Percentiles rank a stretch among this genome's conserved stretches.
Evolutionary conservation across 2,888 invertebrate genomes (phyloP).

Genomic region (Pinctada fucata): DNA sequence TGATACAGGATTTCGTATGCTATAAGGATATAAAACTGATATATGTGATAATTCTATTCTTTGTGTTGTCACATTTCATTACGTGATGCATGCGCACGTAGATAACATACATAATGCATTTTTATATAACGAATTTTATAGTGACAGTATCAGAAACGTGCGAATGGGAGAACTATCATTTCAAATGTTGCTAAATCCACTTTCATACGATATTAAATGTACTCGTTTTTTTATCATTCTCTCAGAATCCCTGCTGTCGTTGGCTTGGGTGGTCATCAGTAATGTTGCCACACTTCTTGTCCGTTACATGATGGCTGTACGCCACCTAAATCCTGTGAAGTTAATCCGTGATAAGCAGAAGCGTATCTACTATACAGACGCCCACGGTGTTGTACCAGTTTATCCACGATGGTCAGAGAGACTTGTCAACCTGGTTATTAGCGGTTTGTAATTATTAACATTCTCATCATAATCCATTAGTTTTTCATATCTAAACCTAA

Average conservation of each 20-base stretch:
- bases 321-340: slow-evolving; percentile 58
- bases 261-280: neutral
- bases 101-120: too few species aligned
- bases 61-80: too few species aligned
- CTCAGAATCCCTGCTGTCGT: neutral
- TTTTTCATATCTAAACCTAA: neutral
- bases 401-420: slow-evolving; percentile 53
- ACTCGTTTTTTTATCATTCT: too few species aligned
- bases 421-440: slow-evolving; percentile 52
- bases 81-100: too few species aligned
- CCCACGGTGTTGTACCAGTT: slow-evolving; percentile 50
- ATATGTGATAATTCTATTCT: too few species aligned
- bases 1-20: too few species aligned
- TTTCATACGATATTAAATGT: too few species aligned
- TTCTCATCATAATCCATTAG: neutral
- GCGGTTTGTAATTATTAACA: slow-evolving; percentile 42
- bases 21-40: too few species aligned
- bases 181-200: too few species aligned
- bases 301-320: neutral
- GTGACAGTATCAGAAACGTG: too few species aligned
- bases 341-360: slow-evolving; percentile 55
- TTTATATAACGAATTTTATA: too few species aligned
- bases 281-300: neutral
- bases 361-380: slow-evolving; percentile 53
- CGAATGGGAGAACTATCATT: too few species aligned